Base-by-base conservation (phyloP, 2,888 invertebrate species). In the Dynastes grantii region DNA sequence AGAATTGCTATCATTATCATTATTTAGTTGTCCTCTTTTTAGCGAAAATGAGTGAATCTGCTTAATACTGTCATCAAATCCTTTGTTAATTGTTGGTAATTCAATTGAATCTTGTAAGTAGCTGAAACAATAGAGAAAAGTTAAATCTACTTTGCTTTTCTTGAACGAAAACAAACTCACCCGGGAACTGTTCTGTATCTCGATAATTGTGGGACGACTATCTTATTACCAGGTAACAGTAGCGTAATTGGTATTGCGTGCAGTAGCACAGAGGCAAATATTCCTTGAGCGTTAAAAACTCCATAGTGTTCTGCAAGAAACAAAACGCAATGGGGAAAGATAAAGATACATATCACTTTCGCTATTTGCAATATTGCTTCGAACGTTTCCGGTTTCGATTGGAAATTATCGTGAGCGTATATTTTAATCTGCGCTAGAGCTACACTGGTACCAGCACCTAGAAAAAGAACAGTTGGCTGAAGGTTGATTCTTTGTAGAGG, bases 341-440 rank as follows among this genome's bases (percentile, higher is more conserved):
- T 80, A 6, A 90, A 87, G 80, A 90, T 89, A 49, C 90, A 90
- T 22, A 90, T 80, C 11, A 91, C 90, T 87, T 90, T 90, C 1
- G 90, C 90, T 2, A 88, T 86, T 75, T 88, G 89, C 81, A 89
- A 89, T 64, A 90, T 75, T 29, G 89, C 89, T 81, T 89, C 87
- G 64, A 90, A 85, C 16, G 89, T 81, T 55, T 87, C 89, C 16
- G 90, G 80, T 16, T 89, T 87, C 13, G 88, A 86, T 82, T 91
- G 90, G 79, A 90, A 91, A 0, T 89, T 90, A 80, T 91, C 91
- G 81, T 89, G 89, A 68, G 90, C 84, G 22, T 90, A 88, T 37
- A 89, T 90, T 80, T 90, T 90, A 5, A 91, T 88, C 87, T 91
- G 90, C 6, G 90, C 89, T 67, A 90, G 88, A 82, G 90, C 87